These are phyloP conservation scores for Drosophila parabipectinata DNA, from an alignment of 1,140 invertebrate genomes.

Conservation along the genomic window DNA sequence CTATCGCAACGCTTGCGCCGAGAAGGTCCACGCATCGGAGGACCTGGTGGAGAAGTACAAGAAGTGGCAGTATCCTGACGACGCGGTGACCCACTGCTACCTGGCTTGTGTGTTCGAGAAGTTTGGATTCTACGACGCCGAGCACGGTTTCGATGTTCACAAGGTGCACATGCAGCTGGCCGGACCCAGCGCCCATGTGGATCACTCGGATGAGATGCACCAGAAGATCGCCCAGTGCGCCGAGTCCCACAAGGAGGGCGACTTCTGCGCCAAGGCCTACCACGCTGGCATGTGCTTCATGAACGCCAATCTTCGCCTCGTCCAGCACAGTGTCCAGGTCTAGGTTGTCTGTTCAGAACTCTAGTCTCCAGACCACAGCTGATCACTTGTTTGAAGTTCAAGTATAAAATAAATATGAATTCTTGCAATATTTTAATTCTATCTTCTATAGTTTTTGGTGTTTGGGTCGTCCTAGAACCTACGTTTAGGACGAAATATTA, in stretches of 20 bases:
- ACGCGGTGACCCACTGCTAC: constrained; percentile 75
- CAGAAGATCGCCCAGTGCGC: constrained; percentile 68
- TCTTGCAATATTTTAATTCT: neutral
- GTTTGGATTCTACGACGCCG: constrained; percentile 71
- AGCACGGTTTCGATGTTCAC: constrained; percentile 76
- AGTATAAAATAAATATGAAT: constrained; percentile 12
- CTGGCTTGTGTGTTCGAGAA: constrained; percentile 75
- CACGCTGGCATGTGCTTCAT: constrained; percentile 76
- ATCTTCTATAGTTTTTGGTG: neutral
- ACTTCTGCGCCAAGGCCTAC: constrained; percentile 73
- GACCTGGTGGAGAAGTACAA: constrained; percentile 70
- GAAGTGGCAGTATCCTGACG: constrained; percentile 71
- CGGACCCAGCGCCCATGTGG: constrained; percentile 33
- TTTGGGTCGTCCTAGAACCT: too few relatives aligned
- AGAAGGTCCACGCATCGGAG: constrained; percentile 51
- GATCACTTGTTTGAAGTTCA: constrained; percentile 34
- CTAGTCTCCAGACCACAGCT: constrained; percentile 24
- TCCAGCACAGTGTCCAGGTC: constrained; percentile 68
- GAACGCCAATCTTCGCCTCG: constrained; percentile 59
- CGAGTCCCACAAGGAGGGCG: constrained; percentile 61
- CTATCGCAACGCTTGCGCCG: constrained; percentile 55
- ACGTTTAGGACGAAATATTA: too few relatives aligned
- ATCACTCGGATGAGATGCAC: constrained; percentile 67
- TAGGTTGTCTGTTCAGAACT: constrained; percentile 12
- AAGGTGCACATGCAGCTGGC: constrained; percentile 73